Conservation (phyloP, 2,888 invertebrate genomes). For the Coelinius sp. region DNA sequence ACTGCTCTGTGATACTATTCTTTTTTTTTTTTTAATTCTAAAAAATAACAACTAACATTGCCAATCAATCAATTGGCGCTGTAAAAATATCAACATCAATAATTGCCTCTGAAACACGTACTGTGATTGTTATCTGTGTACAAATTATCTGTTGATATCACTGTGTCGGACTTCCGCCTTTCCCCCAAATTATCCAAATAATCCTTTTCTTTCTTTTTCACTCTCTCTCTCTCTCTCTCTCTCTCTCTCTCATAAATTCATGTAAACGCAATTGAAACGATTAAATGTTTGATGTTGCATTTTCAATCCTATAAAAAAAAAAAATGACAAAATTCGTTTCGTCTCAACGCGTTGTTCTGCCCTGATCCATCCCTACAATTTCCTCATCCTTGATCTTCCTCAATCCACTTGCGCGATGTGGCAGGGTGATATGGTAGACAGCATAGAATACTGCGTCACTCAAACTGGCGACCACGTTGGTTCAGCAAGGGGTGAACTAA, state of each 20-base stretch:
- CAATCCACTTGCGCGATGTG: conserved; percentile 48
- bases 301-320: conserved; percentile 26
- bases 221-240: conserved; percentile 36
- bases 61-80: background rate
- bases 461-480: conserved; percentile 89
- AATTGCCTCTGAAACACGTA: conserved; percentile 2
- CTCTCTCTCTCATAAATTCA: conserved; percentile 34
- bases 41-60: background rate
- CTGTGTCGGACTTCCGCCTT: background rate
- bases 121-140: conserved; percentile 38
- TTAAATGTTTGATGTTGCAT: conserved; percentile 50
- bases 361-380: conserved; percentile 41
- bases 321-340: conserved; percentile 25
- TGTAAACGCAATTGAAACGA: conserved; percentile 36
- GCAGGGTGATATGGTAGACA: conserved; percentile 95
- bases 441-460: conserved; percentile 94
- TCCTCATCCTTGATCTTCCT: conserved; percentile 68
- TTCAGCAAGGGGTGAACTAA: conserved; percentile 84
- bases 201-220: conserved; percentile 23
- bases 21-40: conserved; percentile 13
- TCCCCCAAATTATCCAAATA: background rate
- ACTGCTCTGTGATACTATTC: conserved; percentile 63
- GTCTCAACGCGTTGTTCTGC: background rate
- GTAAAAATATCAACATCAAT: conserved; percentile 4
- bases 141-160: conserved; percentile 14